phyloP scores from a whole-genome alignment of 1,140 invertebrate genomes.

The Atta cephalotes region DNA sequence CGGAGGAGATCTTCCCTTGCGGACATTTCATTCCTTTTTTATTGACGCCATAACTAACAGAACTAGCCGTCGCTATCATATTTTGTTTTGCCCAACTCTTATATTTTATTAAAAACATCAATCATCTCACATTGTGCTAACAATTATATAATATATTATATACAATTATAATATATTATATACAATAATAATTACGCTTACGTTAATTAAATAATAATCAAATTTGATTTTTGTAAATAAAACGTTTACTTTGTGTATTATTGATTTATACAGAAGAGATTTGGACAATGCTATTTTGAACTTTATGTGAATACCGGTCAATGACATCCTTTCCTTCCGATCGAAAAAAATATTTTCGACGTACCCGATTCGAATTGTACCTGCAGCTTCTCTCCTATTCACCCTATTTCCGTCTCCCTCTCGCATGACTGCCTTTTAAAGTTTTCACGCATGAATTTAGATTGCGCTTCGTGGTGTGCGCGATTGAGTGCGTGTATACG shows the following conservation, averaged over 20 bases:
- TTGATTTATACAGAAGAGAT: neutral
- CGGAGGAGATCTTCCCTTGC: slow-evolving; percentile 63
- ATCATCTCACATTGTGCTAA: neutral
- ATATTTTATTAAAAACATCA: neutral
- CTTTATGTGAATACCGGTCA: neutral
- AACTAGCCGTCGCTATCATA: neutral
- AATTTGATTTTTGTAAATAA: neutral
- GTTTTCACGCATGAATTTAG: slow-evolving; percentile 74
- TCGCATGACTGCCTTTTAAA: slow-evolving; percentile 75
- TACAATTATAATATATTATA: neutral
- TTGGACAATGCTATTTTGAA: neutral
- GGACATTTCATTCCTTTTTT: slow-evolving; percentile 24
- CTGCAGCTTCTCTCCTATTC: slow-evolving; percentile 48
- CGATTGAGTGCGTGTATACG: slow-evolving; percentile 40
- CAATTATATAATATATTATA: too few species aligned
- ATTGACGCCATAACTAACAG: slow-evolving; percentile 28
- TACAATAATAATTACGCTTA: neutral
- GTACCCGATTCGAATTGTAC: slow-evolving; percentile 66
- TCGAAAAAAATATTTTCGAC: slow-evolving; percentile 79
- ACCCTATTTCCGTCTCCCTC: slow-evolving; percentile 46
- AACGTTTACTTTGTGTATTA: slow-evolving; percentile 1
- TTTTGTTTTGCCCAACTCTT: neutral
- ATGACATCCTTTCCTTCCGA: slow-evolving; percentile 65
- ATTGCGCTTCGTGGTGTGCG: slow-evolving; percentile 58
- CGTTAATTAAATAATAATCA: neutral